These are phyloP conservation scores for Hedya salicella DNA, from an alignment of 2,888 invertebrate genomes.

Conservation along the genomic window DNA sequence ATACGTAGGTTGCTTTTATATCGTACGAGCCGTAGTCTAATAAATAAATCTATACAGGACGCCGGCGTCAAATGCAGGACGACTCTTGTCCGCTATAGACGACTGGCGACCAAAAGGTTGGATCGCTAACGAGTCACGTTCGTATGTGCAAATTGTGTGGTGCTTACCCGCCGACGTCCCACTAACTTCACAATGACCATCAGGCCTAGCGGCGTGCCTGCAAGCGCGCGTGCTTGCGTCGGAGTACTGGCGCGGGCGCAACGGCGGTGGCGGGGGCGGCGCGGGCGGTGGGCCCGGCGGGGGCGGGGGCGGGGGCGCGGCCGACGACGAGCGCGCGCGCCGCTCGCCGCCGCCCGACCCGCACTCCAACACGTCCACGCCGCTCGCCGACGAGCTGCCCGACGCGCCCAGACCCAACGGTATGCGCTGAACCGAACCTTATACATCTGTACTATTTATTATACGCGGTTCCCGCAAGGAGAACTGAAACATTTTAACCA, in stretches of 20 bases:
- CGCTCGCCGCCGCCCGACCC: conserved; percentile 86
- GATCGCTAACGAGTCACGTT: background rate
- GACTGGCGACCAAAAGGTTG: too few species aligned
- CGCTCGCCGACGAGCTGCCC: conserved; percentile 85
- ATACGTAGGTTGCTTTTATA: too few species aligned
- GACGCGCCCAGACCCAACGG: conserved; percentile 77
- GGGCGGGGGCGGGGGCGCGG: conserved; percentile 56
- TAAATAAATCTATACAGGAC: too few species aligned
- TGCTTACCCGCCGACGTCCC: background rate
- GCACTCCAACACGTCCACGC: conserved; percentile 88
- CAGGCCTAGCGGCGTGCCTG: conserved; percentile 92
- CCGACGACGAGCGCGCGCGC: conserved; percentile 56
- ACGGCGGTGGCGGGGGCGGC: conserved; percentile 67
- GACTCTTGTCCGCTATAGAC: too few species aligned
- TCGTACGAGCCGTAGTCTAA: too few species aligned
- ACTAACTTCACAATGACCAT: background rate
- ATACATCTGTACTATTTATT: background rate
- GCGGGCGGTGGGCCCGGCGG: conserved; percentile 59
- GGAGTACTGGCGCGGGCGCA: conserved; percentile 86
- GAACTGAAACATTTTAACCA: too few species aligned
- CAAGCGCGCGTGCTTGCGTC: conserved; percentile 91
- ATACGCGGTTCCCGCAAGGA: background rate
- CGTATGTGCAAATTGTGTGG: background rate
- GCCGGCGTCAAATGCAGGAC: too few species aligned
- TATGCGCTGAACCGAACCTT: conserved; percentile 47